These are phyloP conservation scores for Astur gentilis DNA, from an alignment of 2,113 vertebrate species.

Conservation along the genomic window DNA sequence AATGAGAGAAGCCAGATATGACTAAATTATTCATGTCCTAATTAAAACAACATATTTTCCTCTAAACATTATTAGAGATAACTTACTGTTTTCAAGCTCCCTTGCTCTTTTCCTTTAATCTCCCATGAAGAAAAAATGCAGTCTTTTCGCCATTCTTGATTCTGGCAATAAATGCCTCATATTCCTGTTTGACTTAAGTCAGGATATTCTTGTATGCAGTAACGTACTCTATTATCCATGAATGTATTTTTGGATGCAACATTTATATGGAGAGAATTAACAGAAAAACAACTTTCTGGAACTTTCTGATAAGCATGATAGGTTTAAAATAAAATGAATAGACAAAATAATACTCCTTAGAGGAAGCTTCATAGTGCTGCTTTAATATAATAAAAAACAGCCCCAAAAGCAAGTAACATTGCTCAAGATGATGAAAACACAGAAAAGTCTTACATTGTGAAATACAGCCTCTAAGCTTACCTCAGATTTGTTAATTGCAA, in stretches of 20 bases:
- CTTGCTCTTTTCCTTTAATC: constrained; percentile 59
- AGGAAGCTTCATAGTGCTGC: neutral
- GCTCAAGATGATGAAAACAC: neutral
- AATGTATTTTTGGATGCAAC: neutral
- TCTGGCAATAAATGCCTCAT: constrained; percentile 69
- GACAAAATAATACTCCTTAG: neutral
- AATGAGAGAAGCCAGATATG: neutral
- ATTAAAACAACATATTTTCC: neutral
- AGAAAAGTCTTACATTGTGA: neutral
- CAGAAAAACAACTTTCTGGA: neutral
- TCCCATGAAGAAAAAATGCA: constrained; percentile 35
- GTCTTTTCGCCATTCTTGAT: constrained; percentile 61
- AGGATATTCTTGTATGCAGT: constrained; percentile 74
- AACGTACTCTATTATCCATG: constrained; percentile 71
- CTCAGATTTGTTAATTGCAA: neutral
- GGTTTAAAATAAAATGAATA: neutral
- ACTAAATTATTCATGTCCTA: neutral
- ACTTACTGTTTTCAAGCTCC: constrained; percentile 73
- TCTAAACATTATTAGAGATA: neutral
- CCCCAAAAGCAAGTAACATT: neutral
- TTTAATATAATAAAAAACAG: neutral
- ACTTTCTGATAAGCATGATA: neutral
- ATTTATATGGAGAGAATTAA: neutral
- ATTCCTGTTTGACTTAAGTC: constrained; percentile 75
- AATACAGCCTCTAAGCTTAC: neutral